Base-by-base conservation (phyloP, 2,797 vertebrate species). In the Bucorvus abyssinicus region DNA sequence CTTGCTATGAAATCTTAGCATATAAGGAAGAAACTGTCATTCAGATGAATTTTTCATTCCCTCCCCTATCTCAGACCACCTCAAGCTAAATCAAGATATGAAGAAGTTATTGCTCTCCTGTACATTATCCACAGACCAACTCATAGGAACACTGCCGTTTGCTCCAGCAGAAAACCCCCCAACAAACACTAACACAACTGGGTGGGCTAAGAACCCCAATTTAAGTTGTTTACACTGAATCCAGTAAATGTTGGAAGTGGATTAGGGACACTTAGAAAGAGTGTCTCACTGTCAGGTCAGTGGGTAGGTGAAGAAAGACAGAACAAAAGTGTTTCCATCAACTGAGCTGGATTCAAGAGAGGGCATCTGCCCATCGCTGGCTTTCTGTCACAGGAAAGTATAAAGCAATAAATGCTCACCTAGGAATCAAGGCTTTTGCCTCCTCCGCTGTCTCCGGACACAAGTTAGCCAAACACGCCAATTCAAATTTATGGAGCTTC, bases 401-500 rank as follows among this genome's bases (percentile, higher is more conserved):
- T 3, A 63, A 29, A 87, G 26, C 14, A 67, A 63, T 8, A 64
- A 23, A 67, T 26, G 79, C 98, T 96, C 36, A 99, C 99, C 99
- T 99, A 81, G 99, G 99, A 84, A 99, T 99, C 86, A 99, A 98
- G 26, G 99, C 99, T 96, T 99, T 99, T 19, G 99, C 99, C 84
- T 99, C 99, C 55, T 99, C 99, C 0, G 99, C 99, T 24, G 99
- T 99, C 95, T 99, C 99, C 4, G 99, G 99, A 97, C 99, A 99
- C 89, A 99, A 95, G 82, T 99, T 99, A 23, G 99, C 99, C 93
- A 99, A 97, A 98, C 99, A 99, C 1, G 99, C 99, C 96, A 99
- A 75, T 91, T 99, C 99, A 84, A 99, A 99, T 87, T 99, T 99
- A 96, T 99, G 99, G 56, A 99, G 98, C 94, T 99, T 99, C 96